Conservation (phyloP, 2,113 vertebrate genomes). For the Crotalus tigris region DNA sequence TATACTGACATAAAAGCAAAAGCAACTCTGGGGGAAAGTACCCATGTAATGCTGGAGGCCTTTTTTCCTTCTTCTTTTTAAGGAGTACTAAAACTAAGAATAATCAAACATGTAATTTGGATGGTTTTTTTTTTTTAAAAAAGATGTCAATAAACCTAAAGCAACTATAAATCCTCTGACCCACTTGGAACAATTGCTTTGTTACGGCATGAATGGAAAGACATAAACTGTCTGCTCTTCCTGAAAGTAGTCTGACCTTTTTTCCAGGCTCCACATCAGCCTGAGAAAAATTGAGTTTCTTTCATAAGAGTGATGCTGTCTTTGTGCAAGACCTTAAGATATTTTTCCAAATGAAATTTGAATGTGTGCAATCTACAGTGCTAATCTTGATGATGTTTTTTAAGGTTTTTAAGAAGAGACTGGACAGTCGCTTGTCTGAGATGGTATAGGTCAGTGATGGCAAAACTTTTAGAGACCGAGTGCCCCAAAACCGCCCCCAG, state of each 20-base stretch:
- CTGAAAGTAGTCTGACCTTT: neutral
- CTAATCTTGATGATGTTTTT: neutral
- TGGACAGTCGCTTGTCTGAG: too few species aligned
- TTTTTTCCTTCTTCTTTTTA: neutral
- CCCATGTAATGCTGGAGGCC: neutral
- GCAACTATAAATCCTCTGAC: neutral
- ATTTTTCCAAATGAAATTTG: neutral
- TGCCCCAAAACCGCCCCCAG: too few species aligned
- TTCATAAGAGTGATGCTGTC: neutral
- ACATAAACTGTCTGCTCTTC: neutral
- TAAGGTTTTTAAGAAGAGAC: too few species aligned
- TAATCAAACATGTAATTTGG: neutral
- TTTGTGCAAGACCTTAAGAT: neutral
- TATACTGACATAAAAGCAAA: neutral
- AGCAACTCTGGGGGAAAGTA: neutral
- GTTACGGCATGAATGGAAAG: neutral
- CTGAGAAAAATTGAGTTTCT: neutral
- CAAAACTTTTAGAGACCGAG: too few species aligned
- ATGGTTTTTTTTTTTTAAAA: neutral
- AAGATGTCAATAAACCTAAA: neutral
- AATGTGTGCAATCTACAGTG: neutral
- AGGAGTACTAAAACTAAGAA: neutral
- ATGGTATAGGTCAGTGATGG: too few species aligned
- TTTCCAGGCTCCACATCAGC: neutral
- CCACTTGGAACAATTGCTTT: neutral